Percentiles rank a stretch among this genome's conserved stretches.
These are phyloP conservation scores for Chrosomus eos DNA, from an alignment of 2,797 vertebrate species.

Conservation along the genomic window DNA sequence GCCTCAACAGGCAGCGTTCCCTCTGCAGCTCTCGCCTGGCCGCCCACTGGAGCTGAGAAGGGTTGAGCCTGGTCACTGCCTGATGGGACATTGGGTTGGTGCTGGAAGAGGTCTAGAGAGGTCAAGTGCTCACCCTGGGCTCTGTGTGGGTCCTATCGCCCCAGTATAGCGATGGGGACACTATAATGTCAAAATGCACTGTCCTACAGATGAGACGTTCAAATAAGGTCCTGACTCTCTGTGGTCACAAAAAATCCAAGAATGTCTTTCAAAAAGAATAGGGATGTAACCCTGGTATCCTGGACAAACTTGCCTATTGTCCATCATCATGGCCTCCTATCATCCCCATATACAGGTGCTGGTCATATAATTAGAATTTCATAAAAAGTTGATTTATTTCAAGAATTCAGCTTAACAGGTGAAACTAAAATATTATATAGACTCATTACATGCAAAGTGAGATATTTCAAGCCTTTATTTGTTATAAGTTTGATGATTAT, in stretches of 20 bases:
- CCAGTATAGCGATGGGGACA: neutral
- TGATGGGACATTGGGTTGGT: neutral
- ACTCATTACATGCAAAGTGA: too few relatives aligned
- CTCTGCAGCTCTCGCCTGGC: neutral
- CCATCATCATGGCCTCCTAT: too few relatives aligned
- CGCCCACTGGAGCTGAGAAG: neutral
- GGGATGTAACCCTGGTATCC: too few relatives aligned
- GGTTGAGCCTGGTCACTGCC: neutral
- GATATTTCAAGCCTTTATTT: too few relatives aligned
- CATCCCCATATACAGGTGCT: too few relatives aligned
- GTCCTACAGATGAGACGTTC: neutral
- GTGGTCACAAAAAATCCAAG: neutral
- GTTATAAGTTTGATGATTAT: too few relatives aligned
- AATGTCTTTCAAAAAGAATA: neutral
- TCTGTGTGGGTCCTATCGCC: neutral
- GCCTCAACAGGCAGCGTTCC: conserved; percentile 48
- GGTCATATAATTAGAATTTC: too few relatives aligned
- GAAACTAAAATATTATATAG: too few relatives aligned
- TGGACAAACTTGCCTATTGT: too few relatives aligned
- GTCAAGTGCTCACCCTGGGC: neutral
- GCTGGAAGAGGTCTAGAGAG: neutral
- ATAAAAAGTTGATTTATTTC: too few relatives aligned
- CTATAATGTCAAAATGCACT: neutral
- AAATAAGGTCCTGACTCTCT: neutral
- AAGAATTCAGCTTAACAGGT: too few relatives aligned